Evolutionary conservation across 2,888 invertebrate genomes (phyloP).

Genomic region (Lymantria monacha): DNA sequence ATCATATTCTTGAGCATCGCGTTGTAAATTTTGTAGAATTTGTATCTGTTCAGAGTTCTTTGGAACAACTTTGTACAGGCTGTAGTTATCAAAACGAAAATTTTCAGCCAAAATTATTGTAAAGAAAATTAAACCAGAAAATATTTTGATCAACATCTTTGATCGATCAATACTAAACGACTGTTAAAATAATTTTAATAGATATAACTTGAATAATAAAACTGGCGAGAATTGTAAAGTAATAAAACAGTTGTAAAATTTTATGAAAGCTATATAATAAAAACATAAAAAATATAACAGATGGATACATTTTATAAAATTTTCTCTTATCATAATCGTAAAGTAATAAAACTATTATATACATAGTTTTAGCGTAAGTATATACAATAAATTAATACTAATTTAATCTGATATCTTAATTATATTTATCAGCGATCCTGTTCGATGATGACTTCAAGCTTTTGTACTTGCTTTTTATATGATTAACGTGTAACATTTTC

Average conservation of each 20-base stretch:
- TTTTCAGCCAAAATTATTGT: slow-evolving; percentile 37
- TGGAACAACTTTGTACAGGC: slow-evolving; percentile 80
- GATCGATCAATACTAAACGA: neutral
- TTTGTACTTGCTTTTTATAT: too few species aligned
- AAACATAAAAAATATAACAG: neutral
- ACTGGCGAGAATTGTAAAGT: slow-evolving; percentile 6
- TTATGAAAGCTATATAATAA: slow-evolving; percentile 8
- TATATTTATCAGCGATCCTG: too few species aligned
- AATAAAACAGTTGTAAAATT: slow-evolving; percentile 11
- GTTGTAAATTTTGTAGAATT: slow-evolving; percentile 69
- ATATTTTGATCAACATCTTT: slow-evolving; percentile 34
- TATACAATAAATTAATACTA: too few species aligned
- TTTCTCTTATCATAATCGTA: slow-evolving; percentile 13
- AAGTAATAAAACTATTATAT: too few species aligned
- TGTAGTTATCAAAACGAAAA: slow-evolving; percentile 61
- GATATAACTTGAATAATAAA: slow-evolving; percentile 6
- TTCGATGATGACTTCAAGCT: too few species aligned
- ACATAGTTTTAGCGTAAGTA: too few species aligned
- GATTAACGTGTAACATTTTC: too few species aligned
- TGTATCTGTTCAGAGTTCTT: slow-evolving; percentile 68
- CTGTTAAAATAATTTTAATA: slow-evolving; percentile 2
- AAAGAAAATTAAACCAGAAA: slow-evolving; percentile 18
- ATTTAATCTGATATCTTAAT: too few species aligned
- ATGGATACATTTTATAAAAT: neutral
- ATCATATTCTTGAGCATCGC: slow-evolving; percentile 60